Evolutionary conservation across 2,797 vertebrate species (phyloP).

Genomic region (Acrossocheilus fasciatus): DNA sequence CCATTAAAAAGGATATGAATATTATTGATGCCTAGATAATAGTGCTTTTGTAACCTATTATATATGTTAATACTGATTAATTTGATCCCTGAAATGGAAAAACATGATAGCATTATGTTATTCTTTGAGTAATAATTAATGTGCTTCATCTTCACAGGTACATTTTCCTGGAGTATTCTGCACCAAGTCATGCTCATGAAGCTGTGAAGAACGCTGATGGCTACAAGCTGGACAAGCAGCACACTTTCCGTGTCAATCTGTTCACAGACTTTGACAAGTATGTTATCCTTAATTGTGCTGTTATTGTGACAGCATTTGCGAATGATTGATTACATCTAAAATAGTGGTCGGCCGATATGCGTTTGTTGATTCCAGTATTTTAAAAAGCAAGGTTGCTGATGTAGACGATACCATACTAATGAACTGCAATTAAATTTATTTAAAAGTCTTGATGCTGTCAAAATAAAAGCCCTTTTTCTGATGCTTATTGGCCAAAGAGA

Average conservation of each 20-base stretch:
- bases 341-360: neutral
- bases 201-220: slow-evolving; percentile 95
- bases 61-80: no score
- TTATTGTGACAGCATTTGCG: neutral
- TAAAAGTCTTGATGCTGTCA: no score
- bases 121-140: neutral
- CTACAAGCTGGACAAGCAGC: slow-evolving; percentile 97
- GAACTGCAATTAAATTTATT: neutral
- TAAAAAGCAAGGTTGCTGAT: neutral
- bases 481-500: neutral
- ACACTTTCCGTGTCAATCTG: slow-evolving; percentile 96
- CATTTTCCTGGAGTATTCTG: slow-evolving; percentile 94
- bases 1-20: neutral
- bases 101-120: neutral
- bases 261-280: slow-evolving; percentile 99
- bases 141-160: slow-evolving; percentile 79
- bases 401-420: neutral
- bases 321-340: neutral
- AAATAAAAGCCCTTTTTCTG: neutral
- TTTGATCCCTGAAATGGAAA: neutral
- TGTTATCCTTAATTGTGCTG: slow-evolving; percentile 49
- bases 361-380: neutral
- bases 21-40: neutral
- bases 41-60: neutral
- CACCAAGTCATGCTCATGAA: slow-evolving; percentile 90